phyloP scores from a whole-genome alignment of 2,888 invertebrate species.

The Pristionchus exspectatus region DNA sequence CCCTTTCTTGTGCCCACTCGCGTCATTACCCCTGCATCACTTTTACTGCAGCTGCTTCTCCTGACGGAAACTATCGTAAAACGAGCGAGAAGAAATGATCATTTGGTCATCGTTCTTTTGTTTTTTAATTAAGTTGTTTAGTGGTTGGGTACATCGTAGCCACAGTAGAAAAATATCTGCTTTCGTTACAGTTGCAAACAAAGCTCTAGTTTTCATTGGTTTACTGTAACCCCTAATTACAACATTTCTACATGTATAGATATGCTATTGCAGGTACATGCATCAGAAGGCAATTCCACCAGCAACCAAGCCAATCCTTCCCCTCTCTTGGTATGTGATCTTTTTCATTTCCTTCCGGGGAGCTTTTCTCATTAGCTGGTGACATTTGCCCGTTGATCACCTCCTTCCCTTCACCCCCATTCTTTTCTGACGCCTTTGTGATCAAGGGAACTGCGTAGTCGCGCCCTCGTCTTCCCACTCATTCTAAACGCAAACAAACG shows the following conservation, averaged over 20 bases:
- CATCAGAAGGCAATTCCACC: conserved; percentile 65
- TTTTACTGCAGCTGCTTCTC: neutral
- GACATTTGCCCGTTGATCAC: neutral
- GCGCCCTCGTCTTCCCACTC: neutral
- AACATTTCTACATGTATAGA: no score
- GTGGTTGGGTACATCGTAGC: no score
- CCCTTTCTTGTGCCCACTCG: neutral
- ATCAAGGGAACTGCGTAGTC: neutral
- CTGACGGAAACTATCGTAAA: neutral
- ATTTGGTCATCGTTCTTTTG: neutral
- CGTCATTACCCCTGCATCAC: conserved; percentile 13
- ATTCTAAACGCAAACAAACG: conserved; percentile 20
- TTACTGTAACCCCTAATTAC: no score
- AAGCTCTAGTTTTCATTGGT: no score
- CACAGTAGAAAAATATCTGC: no score
- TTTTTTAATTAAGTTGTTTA: neutral
- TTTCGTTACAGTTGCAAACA: no score
- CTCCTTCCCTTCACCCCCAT: neutral
- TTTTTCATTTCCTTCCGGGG: neutral
- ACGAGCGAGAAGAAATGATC: neutral
- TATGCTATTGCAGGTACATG: conserved; percentile 64
- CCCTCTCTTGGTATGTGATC: conserved; percentile 56
- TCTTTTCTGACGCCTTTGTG: conserved; percentile 16
- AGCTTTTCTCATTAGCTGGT: neutral
- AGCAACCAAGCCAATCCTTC: conserved; percentile 61